phyloP scores from a whole-genome alignment of 2,113 vertebrate species.

The Sebastes fasciatus region DNA sequence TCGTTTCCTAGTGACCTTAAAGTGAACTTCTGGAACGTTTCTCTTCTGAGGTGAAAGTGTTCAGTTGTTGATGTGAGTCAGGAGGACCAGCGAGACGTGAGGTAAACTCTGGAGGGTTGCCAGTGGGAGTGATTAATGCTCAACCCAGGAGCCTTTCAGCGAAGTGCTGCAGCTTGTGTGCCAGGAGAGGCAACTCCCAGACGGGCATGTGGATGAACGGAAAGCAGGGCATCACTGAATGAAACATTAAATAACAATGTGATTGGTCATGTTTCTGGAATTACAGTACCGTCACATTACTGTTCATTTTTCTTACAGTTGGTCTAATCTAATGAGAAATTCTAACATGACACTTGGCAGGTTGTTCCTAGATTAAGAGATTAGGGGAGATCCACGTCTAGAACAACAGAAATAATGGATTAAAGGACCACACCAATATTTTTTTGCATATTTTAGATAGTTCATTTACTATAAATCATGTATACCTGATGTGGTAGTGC shows the following conservation, averaged over 20 bases:
- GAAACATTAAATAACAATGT: background rate
- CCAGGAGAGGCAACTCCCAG: constrained; percentile 25
- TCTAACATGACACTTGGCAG: background rate
- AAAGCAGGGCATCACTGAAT: constrained; percentile 7
- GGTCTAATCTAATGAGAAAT: background rate
- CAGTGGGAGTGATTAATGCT: constrained; percentile 25
- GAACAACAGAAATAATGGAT: background rate
- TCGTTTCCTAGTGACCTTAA: too few relatives aligned
- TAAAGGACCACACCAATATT: background rate
- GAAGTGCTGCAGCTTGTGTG: constrained; percentile 9
- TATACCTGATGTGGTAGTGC: background rate
- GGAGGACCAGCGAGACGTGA: constrained; percentile 11
- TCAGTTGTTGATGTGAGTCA: constrained; percentile 23
- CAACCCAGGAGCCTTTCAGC: constrained; percentile 23
- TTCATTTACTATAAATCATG: background rate
- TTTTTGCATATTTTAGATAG: background rate
- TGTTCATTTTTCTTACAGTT: background rate
- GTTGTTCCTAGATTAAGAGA: background rate
- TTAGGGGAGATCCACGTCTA: background rate
- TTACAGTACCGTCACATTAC: background rate
- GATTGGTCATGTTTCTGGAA: background rate
- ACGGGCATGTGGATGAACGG: constrained; percentile 1
- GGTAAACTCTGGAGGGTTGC: constrained; percentile 35
- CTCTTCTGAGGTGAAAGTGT: constrained; percentile 8
- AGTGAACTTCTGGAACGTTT: background rate